Evolutionary conservation across 2,888 invertebrate species (phyloP).

Genomic region (Brenthis daphne): DNA sequence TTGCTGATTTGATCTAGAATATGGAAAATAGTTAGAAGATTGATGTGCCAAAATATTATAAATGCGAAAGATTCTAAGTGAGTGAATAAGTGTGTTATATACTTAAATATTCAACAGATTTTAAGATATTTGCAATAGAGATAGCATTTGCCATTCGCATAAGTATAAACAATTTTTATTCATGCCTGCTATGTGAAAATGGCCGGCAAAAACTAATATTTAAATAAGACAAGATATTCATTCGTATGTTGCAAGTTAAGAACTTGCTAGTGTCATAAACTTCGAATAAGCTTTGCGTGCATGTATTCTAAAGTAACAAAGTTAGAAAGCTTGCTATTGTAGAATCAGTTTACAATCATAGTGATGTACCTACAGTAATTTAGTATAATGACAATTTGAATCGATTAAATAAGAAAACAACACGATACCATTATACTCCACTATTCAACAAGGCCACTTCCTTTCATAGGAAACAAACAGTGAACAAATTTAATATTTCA

Average conservation of each 20-base stretch:
- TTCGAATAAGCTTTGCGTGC: conserved; percentile 9
- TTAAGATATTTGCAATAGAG: too few species aligned
- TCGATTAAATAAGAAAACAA: background rate
- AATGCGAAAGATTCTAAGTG: too few species aligned
- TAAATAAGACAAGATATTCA: background rate
- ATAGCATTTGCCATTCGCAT: too few species aligned
- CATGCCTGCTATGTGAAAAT: too few species aligned
- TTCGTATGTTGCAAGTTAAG: conserved; percentile 2
- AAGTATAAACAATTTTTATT: too few species aligned
- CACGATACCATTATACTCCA: too few species aligned
- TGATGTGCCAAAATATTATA: too few species aligned
- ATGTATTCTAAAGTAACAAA: background rate
- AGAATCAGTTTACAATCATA: background rate
- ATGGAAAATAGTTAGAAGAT: too few species aligned
- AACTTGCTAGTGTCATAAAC: conserved; percentile 4
- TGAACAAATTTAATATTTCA: background rate
- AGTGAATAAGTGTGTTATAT: too few species aligned
- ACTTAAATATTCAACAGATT: too few species aligned
- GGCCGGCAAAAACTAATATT: too few species aligned
- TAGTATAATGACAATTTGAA: background rate
- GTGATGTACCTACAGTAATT: background rate
- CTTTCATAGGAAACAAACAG: background rate
- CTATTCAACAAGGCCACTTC: too few species aligned
- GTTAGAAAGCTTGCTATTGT: background rate
- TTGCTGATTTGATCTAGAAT: conserved; percentile 39